Conservation (phyloP, 2,888 invertebrate genomes). For the Sarcophaga carnaria region DNA sequence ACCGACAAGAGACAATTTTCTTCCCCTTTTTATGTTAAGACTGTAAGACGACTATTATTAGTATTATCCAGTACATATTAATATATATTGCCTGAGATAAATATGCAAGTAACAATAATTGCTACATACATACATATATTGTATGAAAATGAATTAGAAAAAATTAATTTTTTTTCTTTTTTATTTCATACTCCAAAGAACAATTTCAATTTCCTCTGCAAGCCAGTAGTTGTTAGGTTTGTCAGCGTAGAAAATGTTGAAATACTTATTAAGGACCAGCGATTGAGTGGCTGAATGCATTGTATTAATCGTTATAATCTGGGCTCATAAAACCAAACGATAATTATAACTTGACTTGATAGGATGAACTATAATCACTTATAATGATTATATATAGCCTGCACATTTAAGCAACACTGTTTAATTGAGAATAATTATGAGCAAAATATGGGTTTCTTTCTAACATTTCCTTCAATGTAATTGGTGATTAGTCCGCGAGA, state of each 20-base stretch:
- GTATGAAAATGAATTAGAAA: not conserved
- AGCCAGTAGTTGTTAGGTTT: not conserved
- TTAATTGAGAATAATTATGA: not conserved
- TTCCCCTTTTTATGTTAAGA: conserved; percentile 30
- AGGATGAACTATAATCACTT: not conserved
- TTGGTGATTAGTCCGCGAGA: too few species aligned
- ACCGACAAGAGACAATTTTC: not conserved
- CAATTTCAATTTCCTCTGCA: not conserved
- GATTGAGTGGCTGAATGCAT: not conserved
- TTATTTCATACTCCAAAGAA: not conserved
- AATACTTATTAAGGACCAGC: not conserved
- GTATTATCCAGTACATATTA: not conserved
- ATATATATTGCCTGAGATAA: not conserved
- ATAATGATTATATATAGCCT: not conserved
- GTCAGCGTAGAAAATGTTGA: too few species aligned
- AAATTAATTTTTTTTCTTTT: not conserved
- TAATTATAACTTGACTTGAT: not conserved
- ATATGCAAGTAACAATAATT: too few species aligned
- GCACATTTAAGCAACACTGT: too few species aligned
- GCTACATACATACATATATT: too few species aligned
- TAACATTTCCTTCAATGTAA: not conserved
- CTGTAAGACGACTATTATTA: not conserved
- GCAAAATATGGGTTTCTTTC: not conserved
- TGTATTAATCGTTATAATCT: not conserved
- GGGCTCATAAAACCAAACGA: not conserved